Evolutionary conservation across 2,113 vertebrate species (phyloP).

Genomic region (Embiotoca jacksoni): DNA sequence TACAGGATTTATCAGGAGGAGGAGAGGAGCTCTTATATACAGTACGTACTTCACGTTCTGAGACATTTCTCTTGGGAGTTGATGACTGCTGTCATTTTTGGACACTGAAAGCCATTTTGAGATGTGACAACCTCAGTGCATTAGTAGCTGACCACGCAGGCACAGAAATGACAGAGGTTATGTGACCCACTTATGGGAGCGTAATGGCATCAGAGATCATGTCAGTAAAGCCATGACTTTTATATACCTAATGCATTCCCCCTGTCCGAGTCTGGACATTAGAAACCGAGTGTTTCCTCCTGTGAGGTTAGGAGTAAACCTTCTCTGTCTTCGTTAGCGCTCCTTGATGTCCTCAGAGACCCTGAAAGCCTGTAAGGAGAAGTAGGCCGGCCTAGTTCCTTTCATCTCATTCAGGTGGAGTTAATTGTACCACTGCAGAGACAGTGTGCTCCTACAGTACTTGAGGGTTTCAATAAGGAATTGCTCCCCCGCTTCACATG

Average conservation of each 20-base stretch:
- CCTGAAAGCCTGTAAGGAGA: constrained; percentile 33
- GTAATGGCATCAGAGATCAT: constrained; percentile 19
- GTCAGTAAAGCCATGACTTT: constrained; percentile 6
- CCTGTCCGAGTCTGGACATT: constrained; percentile 11
- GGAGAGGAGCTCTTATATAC: not conserved
- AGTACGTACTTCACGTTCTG: not conserved
- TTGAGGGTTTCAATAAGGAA: constrained; percentile 17
- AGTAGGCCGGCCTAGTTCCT: constrained; percentile 56
- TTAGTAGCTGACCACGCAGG: not conserved
- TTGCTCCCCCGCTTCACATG: not conserved
- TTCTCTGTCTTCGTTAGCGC: constrained; percentile 40
- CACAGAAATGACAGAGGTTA: constrained; percentile 24
- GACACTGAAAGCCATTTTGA: not conserved
- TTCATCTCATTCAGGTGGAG: constrained; percentile 43
- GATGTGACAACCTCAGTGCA: not conserved
- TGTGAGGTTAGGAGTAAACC: constrained; percentile 32
- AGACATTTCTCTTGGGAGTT: not conserved
- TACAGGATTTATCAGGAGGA: not conserved
- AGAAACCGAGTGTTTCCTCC: constrained; percentile 32
- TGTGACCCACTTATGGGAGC: constrained; percentile 51
- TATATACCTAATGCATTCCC: constrained; percentile 28
- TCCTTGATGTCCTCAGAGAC: constrained; percentile 32
- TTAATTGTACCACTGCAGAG: constrained; percentile 35
- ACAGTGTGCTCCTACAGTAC: not conserved
- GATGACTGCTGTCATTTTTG: no score